These are phyloP conservation scores for Camelus dromedarius DNA, from an alignment of 2,113 vertebrate species.

Conservation along the genomic window DNA sequence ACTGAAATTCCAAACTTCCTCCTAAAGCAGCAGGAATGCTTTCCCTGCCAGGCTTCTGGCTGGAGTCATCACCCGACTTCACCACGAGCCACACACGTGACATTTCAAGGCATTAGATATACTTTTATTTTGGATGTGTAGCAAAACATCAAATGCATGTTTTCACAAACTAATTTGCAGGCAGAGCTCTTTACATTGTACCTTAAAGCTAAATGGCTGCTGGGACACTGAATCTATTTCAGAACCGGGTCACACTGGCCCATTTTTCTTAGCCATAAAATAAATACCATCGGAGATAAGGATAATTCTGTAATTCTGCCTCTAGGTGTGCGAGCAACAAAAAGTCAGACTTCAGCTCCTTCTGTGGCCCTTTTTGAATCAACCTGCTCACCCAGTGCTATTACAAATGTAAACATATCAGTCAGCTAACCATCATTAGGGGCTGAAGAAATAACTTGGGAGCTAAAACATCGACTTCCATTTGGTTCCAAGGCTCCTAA, in stretches of 20 bases:
- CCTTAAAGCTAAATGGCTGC: constrained; percentile 26
- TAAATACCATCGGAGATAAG: constrained; percentile 43
- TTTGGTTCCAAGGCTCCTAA: constrained; percentile 2
- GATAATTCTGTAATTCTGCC: constrained; percentile 56
- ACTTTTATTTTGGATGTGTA: not conserved
- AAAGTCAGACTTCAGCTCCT: not conserved
- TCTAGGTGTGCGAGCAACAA: constrained; percentile 25
- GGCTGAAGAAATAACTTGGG: constrained; percentile 45
- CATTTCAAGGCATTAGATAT: not conserved
- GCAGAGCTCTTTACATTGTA: constrained; percentile 36
- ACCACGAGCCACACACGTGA: not conserved
- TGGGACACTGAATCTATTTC: constrained; percentile 62
- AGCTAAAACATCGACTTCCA: constrained; percentile 38
- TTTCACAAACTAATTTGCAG: constrained; percentile 60
- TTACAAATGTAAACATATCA: constrained; percentile 12
- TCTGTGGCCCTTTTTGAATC: constrained; percentile 34
- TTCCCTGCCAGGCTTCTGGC: not conserved
- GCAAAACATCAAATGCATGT: constrained; percentile 7
- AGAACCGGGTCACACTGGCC: constrained; percentile 55
- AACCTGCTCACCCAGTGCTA: not conserved
- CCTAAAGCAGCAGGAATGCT: not conserved
- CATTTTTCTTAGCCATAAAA: constrained; percentile 77
- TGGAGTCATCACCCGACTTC: too few relatives aligned
- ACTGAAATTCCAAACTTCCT: not conserved
- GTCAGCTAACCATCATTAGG: not conserved